Percentiles rank a stretch among this genome's conserved stretches.
Conservation (phyloP, 2,888 invertebrate species). For the Crematogaster levior region DNA sequence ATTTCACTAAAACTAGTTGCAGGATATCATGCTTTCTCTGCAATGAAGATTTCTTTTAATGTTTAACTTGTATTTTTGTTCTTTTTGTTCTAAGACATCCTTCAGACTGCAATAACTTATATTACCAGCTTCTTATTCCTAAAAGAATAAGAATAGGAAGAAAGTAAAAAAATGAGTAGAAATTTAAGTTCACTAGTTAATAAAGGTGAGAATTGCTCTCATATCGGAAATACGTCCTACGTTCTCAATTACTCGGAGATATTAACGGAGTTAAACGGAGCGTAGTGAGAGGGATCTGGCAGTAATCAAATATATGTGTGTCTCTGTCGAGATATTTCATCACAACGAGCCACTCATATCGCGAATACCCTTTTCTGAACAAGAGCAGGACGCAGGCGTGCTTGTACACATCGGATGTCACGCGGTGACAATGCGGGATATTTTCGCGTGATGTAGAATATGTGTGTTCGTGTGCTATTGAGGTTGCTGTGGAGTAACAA, state of each 20-base stretch:
- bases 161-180: slow-evolving; percentile 1
- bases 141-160: not conserved
- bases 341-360: slow-evolving; percentile 31
- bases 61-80: slow-evolving; percentile 20
- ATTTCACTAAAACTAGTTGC: slow-evolving; percentile 45
- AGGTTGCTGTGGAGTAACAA: slow-evolving; percentile 35
- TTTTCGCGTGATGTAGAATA: not conserved
- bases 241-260: slow-evolving; percentile 8
- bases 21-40: slow-evolving; percentile 8
- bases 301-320: slow-evolving; percentile 24
- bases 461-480: slow-evolving; percentile 5
- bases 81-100: not conserved
- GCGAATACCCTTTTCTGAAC: slow-evolving; percentile 28
- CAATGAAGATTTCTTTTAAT: slow-evolving; percentile 44
- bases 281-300: not conserved
- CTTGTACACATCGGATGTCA: slow-evolving; percentile 50
- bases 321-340: slow-evolving; percentile 41
- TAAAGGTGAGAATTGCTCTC: not conserved
- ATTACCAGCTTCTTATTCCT: not conserved
- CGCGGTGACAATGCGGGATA: slow-evolving; percentile 33
- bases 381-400: slow-evolving; percentile 35
- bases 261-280: not conserved
- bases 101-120: not conserved
- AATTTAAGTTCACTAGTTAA: not conserved
- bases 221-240: slow-evolving; percentile 2